Evolutionary conservation across 2,113 vertebrate species (phyloP), one percentile per base, ranked within the genome.

Genomic region (Calcarius ornatus): DNA sequence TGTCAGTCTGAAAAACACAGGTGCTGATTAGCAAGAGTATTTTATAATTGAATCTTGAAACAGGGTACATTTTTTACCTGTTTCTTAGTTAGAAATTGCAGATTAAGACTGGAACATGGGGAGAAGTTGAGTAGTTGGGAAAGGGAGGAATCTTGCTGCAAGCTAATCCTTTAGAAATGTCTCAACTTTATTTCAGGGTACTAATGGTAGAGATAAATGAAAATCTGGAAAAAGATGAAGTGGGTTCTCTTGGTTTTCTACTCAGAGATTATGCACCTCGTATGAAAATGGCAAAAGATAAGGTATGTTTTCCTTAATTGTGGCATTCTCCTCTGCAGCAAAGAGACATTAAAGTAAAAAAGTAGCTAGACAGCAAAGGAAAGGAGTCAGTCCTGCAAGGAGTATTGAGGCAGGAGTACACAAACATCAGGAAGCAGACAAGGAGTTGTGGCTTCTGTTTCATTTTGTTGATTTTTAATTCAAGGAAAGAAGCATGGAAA

Each of bases 141-240:
- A 87, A 23, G 35, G 57, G 8, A 79, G 33, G 30, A n/a, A 89
- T 81, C 70, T 95, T 93, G 57, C 69, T 96, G n/a, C 91, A 94
- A 73, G 43, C 42, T 89, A 50, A 66, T 64, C 5, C 17, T 82
- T 86, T 50, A 24, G 51, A 86, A 78, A 76, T 73, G 15, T 68
- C 48, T 90, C 77, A 15, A 94, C 57, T 97, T 68, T 69, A 81
- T 97, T 97, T 54, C 92, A 99, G 99, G 92, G 98, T 98, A 30
- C 94, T 99, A 79, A 98, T 99, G 98, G 81, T 95, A 11, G 98
- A 99, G 66, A 92, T 99, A 75, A 98, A 97, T 83, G 99, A 99
- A 64, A 96, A 98, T 38, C 83, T 99, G 96, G 95, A 95, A 47
- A 96, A 89, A 82, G 97, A 98, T 0, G 99, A 99, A 90, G 91